These are phyloP conservation scores for Arenaria interpres DNA, from an alignment of 2,113 vertebrate species.

Conservation along the genomic window DNA sequence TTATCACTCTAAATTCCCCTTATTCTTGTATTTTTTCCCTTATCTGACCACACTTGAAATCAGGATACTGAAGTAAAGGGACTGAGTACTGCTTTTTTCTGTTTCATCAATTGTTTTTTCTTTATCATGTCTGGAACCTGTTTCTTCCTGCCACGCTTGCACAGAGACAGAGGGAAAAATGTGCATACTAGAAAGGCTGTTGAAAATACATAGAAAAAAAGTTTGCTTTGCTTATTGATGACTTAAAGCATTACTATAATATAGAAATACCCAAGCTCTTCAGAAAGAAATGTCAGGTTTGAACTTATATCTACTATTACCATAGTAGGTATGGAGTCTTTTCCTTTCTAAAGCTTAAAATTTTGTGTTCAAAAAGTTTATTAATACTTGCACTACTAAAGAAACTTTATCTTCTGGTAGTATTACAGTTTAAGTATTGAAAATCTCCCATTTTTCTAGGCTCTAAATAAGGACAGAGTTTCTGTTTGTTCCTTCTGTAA, in stretches of 20 bases:
- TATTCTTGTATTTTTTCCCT: not conserved
- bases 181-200: not conserved
- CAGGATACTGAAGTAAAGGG: not conserved
- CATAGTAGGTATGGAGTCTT: not conserved
- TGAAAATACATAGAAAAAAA: not conserved
- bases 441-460: not conserved
- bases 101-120: not conserved
- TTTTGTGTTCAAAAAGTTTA: not conserved
- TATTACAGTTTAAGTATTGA: not conserved
- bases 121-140: not conserved
- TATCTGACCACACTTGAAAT: not conserved
- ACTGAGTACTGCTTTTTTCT: not conserved
- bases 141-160: not conserved
- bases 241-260: not conserved
- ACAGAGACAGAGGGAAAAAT: not conserved
- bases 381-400: not conserved
- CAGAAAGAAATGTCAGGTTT: not conserved
- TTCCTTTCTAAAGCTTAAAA: not conserved
- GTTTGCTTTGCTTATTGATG: not conserved
- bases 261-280: not conserved
- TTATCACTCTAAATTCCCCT: not conserved
- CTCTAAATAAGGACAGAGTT: not conserved
- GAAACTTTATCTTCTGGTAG: not conserved
- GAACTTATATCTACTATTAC: not conserved
- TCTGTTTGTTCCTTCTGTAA: not conserved